Base-by-base conservation (phyloP, 2,888 invertebrate genomes). In the Isotomurus palustris region DNA sequence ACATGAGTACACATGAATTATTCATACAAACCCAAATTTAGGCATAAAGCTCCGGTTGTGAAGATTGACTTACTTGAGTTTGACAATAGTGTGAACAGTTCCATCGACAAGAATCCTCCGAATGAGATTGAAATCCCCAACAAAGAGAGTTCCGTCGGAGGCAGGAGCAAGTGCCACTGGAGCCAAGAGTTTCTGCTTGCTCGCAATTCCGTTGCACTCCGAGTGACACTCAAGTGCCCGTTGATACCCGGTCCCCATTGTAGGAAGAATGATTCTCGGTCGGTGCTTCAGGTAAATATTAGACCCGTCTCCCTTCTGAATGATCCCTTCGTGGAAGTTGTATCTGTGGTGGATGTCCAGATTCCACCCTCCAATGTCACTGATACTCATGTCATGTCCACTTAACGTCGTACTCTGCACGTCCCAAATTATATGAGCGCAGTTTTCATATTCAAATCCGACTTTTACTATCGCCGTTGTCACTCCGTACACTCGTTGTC, bases 351-450 rank as follows among this genome's bases (percentile, higher is more conserved):
- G 96, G 65, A 96, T 92, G 75, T 97, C 93, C 69, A 99, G 79
- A 76, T 96, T 95, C 96, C 96, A 97, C 14, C 93, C 94, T 1
- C 95, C 96, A 36, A 95, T 90, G 76, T 94, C 94, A 0, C 94
- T 94, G 48, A 95, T 94, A 60, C 90, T 90, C 88, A 96, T 91
- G 73, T 95, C 94, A 73, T 92, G 93, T 0, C 96, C 97, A 72
- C 91, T 91, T 44, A 99, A 78, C 70, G 92, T 93, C 0, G 94
- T 93, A 1, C 93, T 92, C 74, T 94, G 91, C 24, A 90, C 90
- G 73, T 93, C 91, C 97, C 97, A 99, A 71, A 96, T 90, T 41
- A 93, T 84, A 73, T 88, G 86, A 71, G 86, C 86, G 75, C 97
- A 96, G 71, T 90, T 90, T 43, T 83, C 86, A 76, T 97, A 96